Evolutionary conservation across 2,797 vertebrate species (phyloP), one percentile per base, ranked within the genome.

Genomic region (Poeciliopsis gracilis): DNA sequence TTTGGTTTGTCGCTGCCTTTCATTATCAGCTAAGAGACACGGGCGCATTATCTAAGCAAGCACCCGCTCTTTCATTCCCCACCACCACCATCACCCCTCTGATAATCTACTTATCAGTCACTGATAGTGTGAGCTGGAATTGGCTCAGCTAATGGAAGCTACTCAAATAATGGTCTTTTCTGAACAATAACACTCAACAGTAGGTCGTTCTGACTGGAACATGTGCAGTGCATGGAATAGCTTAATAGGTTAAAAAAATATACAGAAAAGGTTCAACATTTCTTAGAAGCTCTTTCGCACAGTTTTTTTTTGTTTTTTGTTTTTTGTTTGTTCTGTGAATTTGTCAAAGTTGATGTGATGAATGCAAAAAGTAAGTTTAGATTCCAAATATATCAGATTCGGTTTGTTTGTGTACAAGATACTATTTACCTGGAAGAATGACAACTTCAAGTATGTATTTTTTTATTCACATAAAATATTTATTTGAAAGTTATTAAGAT

Each of bases 61-160:
- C 46, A 55, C 70, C 73, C 79, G 49, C 84, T 88, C 79, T 85
- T 51, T 61, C 36, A 61, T 2, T 75, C 82, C 41, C 67, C 67
- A 70, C 41, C 67, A 28, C 25, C 41, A 38, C 72, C 73, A 59
- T 53, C 74, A 72, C 74, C 78, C 78, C 73, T 82, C 49, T 6
- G 2, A 82, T 90, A 91, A 92, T 92, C 90, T 93, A 78, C 90
- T 91, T 91, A 93, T 93, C 86, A 86, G 84, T 79, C 72, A 70
- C 83, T 86, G 86, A 94, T 90, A 92, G 88, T 75, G 80, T 67
- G 83, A 86, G 82, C 55, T 80, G 86, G 78, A 91, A 90, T 91
- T 84, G 87, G 85, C 78, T 84, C 78, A 81, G 69, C 80, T 90
- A 91, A 94, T 91, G 86, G 85, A 85, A 90, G 77, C 86, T 72